Base-by-base conservation (phyloP, 2,797 vertebrate species). In the Enteromius unitaeniatus region DNA sequence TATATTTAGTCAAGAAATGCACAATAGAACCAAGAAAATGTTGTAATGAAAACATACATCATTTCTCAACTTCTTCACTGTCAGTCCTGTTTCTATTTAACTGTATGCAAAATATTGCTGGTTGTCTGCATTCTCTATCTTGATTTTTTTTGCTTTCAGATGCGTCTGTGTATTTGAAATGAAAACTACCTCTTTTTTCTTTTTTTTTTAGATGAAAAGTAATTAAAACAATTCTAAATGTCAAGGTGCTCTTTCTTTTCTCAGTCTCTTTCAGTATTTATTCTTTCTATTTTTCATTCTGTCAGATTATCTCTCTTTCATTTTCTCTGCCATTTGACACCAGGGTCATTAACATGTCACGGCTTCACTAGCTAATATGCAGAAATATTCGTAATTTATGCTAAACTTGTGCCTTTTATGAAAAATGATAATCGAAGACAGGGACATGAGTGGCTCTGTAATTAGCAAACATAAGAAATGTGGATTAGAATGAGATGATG, bases 361-460 rank as follows among this genome's bases (percentile, higher is more conserved):
- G 49, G 60, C 53, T 81, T 74, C 53, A 19, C 55, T 62, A 23
- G 7, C 78, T 82, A 85, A 91, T 92, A 93, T 93, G 91, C 93
- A 93, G 91, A 94, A 94, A 95, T 95, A 94, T 94, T 95, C 92
- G 93, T 95, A 94, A 95, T 94, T 93, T 94, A 95, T 95, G 94
- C 93, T 94, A 95, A 95, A 93, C 91, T 92, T 91, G 90, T 88
- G 91, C 90, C 89, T 92, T 93, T 93, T 91, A 92, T 93, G 92
- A 91, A 90, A 93, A 92, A 89, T 92, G 91, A 93, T 95, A 92
- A 95, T 94, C 93, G 92, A 92, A 93, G 81, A 93, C 92, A 93
- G 93, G 92, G 93, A 94, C 93, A 94, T 62, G 72, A 94, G 93
- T 92, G 92, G 92, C 93, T 93, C 93, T 93, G 93, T 94, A 95